Conservation (phyloP, 2,888 invertebrate genomes). For the Cephalotes varians region DNA sequence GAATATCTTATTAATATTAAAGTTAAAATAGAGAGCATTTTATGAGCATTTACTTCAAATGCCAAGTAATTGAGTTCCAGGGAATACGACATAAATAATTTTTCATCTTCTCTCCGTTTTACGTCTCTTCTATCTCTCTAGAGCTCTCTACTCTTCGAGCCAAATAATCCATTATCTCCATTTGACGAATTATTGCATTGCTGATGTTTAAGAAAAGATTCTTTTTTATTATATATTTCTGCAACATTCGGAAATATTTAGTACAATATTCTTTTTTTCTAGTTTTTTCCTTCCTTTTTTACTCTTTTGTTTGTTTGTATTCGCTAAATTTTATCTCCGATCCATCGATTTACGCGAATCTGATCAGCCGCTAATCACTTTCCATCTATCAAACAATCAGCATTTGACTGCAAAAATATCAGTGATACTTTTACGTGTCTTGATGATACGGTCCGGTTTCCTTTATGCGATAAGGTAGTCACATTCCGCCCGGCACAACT, state of each 20-base stretch:
- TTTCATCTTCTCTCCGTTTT: background rate
- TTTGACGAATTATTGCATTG: background rate
- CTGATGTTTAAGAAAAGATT: background rate
- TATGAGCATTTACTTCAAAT: background rate
- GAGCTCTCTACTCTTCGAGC: background rate
- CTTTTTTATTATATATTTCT: background rate
- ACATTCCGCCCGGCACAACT: slow-evolving; percentile 1
- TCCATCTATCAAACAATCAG: background rate
- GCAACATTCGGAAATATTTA: background rate
- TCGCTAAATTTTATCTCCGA: background rate
- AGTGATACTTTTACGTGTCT: background rate
- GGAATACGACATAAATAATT: background rate
- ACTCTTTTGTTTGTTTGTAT: background rate
- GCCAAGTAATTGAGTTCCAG: background rate
- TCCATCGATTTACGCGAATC: background rate
- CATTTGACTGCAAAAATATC: background rate
- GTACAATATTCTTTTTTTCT: background rate
- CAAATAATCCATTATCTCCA: background rate
- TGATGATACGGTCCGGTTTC: background rate
- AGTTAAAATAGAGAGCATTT: background rate
- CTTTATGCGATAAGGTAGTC: background rate
- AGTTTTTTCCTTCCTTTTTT: no score
- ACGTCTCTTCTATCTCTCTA: background rate
- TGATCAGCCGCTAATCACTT: no score
- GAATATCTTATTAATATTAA: slow-evolving; percentile 4